Percentiles rank a stretch among this genome's conserved stretches.
These are phyloP conservation scores for Engystomops pustulosus DNA, from an alignment of 2,113 vertebrate genomes.

Conservation along the genomic window DNA sequence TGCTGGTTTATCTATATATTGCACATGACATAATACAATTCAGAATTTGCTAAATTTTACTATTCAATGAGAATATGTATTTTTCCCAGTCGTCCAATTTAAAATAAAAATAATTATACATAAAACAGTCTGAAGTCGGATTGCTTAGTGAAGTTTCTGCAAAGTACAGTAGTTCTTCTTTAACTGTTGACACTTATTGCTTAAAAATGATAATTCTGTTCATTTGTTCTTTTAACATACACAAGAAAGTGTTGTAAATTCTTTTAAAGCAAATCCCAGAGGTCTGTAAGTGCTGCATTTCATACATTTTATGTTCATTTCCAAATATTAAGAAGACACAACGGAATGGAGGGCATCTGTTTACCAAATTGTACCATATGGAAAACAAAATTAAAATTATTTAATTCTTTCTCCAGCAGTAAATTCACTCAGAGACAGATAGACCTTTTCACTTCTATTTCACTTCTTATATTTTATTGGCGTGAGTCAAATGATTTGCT, in stretches of 20 bases:
- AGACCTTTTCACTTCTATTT: constrained; percentile 16
- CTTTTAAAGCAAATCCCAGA: constrained; percentile 46
- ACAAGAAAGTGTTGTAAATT: constrained; percentile 38
- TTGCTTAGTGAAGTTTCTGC: not conserved
- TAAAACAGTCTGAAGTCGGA: not conserved
- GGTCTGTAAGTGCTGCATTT: constrained; percentile 35
- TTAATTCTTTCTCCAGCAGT: constrained; percentile 33
- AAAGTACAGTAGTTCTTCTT: constrained; percentile 34
- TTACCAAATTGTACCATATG: constrained; percentile 37
- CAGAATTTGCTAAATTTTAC: not conserved
- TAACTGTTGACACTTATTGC: constrained; percentile 40
- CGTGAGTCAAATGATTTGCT: not conserved
- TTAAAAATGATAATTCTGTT: constrained; percentile 41
- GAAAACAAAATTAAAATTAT: constrained; percentile 47
- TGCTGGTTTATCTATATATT: not conserved
- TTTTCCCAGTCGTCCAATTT: not conserved
- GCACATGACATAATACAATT: not conserved
- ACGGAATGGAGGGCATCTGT: constrained; percentile 46
- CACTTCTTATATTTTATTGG: constrained; percentile 13
- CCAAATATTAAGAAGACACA: constrained; percentile 46
- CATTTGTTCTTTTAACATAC: constrained; percentile 27
- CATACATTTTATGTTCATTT: constrained; percentile 55
- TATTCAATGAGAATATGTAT: not conserved
- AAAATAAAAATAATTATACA: constrained; percentile 20
- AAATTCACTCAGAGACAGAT: constrained; percentile 13